Conservation (phyloP, 2,888 invertebrate genomes). For the Timema cristinae region DNA sequence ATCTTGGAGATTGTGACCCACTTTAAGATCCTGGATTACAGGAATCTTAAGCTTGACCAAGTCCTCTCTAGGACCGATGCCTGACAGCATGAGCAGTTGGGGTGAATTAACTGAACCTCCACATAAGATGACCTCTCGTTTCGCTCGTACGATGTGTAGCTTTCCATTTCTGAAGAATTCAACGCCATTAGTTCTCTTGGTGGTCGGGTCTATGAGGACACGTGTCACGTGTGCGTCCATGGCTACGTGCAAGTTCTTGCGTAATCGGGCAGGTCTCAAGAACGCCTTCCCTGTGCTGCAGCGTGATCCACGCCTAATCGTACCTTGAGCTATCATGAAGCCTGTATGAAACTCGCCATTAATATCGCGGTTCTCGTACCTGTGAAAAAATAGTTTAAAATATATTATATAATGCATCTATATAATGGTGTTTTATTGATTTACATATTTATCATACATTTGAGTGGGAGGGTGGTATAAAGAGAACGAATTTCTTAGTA, state of each 20-base stretch:
- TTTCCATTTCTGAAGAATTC: constrained; percentile 73
- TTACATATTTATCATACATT: too few relatives aligned
- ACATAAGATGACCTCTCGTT: constrained; percentile 83
- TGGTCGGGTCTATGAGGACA: constrained; percentile 58
- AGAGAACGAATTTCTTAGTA: too few relatives aligned
- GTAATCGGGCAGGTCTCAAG: constrained; percentile 69
- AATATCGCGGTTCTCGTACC: constrained; percentile 76
- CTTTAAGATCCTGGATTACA: constrained; percentile 69
- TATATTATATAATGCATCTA: too few relatives aligned
- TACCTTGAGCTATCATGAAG: constrained; percentile 83
- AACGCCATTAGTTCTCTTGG: constrained; percentile 75
- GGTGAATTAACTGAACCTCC: constrained; percentile 92
- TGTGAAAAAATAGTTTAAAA: constrained; percentile 23
- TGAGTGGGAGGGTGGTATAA: too few relatives aligned
- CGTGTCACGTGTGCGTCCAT: constrained; percentile 77
- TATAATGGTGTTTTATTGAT: too few relatives aligned
- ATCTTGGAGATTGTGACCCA: constrained; percentile 85
- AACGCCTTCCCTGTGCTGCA: constrained; percentile 89
- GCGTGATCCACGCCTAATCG: constrained; percentile 59
- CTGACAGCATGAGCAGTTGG: constrained; percentile 89
- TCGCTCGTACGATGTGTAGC: constrained; percentile 67
- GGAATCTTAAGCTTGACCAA: constrained; percentile 61
- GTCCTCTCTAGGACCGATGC: constrained; percentile 69
- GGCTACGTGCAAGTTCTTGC: constrained; percentile 80
- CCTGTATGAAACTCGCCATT: constrained; percentile 76